Evolutionary conservation across 2,797 vertebrate genomes (phyloP), one percentile per base, ranked within the genome.

Genomic region (Pteropus rufus): DNA sequence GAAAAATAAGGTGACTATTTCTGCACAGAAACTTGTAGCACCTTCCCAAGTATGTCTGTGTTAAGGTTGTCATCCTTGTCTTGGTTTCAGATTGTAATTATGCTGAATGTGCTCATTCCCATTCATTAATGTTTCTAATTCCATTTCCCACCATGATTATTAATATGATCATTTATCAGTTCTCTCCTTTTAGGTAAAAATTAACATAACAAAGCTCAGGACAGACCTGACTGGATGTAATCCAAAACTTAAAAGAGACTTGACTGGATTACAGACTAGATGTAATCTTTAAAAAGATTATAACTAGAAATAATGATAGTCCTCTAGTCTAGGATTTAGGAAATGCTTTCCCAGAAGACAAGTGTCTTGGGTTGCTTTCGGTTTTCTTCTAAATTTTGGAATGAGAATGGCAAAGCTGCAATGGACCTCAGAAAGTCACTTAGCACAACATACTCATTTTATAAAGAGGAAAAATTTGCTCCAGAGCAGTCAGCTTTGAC

Each of bases 301-400:
- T 26, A 77, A 65, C 34, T 75, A 62, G 56, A 91, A 94, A 85
- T 97, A 94, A 95, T 91, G 75, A 96, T 18, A 83, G 79, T 31
- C 69, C 24, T 82, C 52, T 60, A 36, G 11, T 14, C 73, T 52
- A 29, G 36, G 79, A 67, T 34, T 94, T 91, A 91, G 93, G 82
- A 96, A 76, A 58, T 1, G 3, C 75, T 95, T 94, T 79, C 82
- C 49, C 64, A 82, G 89, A 89, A 87, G 46, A 72, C 41, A 29
- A 10, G 2, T 60, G 11, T 64, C 79, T 83, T 92, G 26, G 31
- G 21, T 67, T 89, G 16, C 44, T 79, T 69, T 62, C n/a, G 41
- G 75, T 24, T 83, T 82, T 54, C 52, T 85, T 64, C 41, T 72
- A 46, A 41, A 10, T 79, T 91, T 91, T 79, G 23, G 70, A 62